A percentile compares a stretch with the other conserved stretches of the same genome.
Evolutionary conservation across 37 sponge, comb jelly and placozoan species (phyloP).

Genomic region (Spongilla lacustris): DNA sequence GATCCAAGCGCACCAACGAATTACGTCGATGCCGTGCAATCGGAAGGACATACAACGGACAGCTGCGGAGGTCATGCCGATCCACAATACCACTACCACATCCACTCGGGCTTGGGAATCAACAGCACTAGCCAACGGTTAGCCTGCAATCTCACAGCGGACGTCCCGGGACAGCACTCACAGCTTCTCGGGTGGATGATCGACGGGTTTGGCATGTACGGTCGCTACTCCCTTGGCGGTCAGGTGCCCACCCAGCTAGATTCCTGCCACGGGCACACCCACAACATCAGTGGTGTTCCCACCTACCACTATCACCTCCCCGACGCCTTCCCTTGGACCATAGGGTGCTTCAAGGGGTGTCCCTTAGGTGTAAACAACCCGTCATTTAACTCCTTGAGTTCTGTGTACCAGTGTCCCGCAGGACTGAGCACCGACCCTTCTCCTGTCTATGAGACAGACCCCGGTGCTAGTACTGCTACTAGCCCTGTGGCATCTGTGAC

Average conservation of each 20-base stretch:
- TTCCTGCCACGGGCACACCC: conserved; percentile 70
- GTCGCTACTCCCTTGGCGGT: conserved; percentile 56
- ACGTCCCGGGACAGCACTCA: conserved; percentile 63
- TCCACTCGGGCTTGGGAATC: conserved; percentile 54
- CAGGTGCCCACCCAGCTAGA: conserved; percentile 64
- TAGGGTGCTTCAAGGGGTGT: conserved; percentile 79
- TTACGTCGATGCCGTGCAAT: conserved; percentile 76
- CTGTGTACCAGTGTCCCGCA: conserved; percentile 40
- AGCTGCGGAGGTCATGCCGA: conserved; percentile 67
- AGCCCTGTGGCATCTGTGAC: no score
- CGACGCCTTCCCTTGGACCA: conserved; percentile 66
- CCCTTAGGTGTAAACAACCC: conserved; percentile 59
- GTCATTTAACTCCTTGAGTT: background rate
- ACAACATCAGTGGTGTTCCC: conserved; percentile 49
- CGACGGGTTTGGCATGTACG: conserved; percentile 79
- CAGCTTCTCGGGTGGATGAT: conserved; percentile 71
- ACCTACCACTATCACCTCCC: conserved; percentile 77
- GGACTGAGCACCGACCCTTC: background rate
- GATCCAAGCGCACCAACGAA: conserved; percentile 39
- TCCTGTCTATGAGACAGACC: background rate
- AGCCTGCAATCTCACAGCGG: conserved; percentile 48
- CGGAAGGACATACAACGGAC: conserved; percentile 77
- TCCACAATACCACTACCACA: conserved; percentile 54
- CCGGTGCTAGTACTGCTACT: background rate
- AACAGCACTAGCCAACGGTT: conserved; percentile 2